Conservation (phyloP, 2,113 vertebrate genomes). For the Solenodon paradoxus region DNA sequence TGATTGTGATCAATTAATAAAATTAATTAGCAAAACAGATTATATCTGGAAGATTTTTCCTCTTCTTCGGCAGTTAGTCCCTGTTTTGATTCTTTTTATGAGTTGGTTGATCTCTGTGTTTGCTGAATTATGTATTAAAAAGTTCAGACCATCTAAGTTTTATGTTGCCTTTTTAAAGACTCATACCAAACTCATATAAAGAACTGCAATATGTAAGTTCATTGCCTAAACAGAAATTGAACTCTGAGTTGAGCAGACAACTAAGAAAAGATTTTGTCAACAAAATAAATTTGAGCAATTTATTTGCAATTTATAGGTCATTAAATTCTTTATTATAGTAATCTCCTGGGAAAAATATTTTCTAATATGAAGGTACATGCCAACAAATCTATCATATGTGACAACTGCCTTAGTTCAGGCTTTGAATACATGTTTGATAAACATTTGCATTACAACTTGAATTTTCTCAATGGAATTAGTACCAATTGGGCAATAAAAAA, state of each 20-base stretch:
- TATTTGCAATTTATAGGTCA: conserved; percentile 73
- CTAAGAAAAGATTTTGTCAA: conserved; percentile 74
- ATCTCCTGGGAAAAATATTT: conserved; percentile 67
- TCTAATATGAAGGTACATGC: conserved; percentile 59
- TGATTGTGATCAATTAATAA: background rate
- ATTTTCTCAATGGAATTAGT: conserved; percentile 55
- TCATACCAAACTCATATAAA: background rate
- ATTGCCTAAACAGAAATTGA: conserved; percentile 70
- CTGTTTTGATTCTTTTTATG: background rate
- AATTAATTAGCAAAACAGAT: background rate
- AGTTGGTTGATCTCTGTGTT: background rate
- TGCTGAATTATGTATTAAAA: background rate
- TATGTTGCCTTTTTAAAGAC: background rate
- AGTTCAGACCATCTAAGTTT: background rate
- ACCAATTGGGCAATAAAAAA: conserved; percentile 25
- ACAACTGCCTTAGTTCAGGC: conserved; percentile 42
- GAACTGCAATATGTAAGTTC: background rate
- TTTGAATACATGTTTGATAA: conserved; percentile 69
- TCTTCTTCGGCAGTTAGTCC: background rate
- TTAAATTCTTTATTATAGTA: conserved; percentile 74
- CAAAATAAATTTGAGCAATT: conserved; percentile 71
- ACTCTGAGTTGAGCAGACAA: conserved; percentile 47
- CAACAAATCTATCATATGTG: conserved; percentile 22
- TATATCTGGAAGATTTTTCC: fast-evolving
- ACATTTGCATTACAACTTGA: conserved; percentile 59